These are phyloP conservation scores for Mylabris phalerata DNA, from an alignment of 1,140 invertebrate genomes.

Conservation along the genomic window DNA sequence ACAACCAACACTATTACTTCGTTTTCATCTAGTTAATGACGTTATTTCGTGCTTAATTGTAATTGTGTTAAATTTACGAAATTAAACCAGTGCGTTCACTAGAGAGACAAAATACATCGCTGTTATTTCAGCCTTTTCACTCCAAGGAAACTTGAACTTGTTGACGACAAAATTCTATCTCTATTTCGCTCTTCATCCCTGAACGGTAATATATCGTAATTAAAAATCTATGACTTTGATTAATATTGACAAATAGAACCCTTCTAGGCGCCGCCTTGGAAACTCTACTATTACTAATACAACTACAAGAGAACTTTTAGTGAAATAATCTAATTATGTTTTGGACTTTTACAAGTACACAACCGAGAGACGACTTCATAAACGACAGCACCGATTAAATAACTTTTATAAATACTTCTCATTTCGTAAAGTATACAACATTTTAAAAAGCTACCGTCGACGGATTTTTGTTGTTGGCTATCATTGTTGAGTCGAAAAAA, in stretches of 20 bases:
- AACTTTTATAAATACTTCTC: conserved; percentile 16
- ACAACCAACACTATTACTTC: background rate
- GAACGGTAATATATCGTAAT: conserved; percentile 18
- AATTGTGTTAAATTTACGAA: conserved; percentile 25
- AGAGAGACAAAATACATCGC: too few species aligned
- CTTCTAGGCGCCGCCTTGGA: background rate
- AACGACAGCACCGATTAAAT: conserved; percentile 11
- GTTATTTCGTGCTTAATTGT: conserved; percentile 26
- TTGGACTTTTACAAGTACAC: conserved; percentile 10
- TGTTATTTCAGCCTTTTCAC: too few species aligned
- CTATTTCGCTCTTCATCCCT: conserved; percentile 8
- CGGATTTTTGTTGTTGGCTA: too few species aligned
- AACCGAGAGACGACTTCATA: conserved; percentile 13
- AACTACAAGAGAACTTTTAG: background rate
- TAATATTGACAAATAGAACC: conserved; percentile 16
- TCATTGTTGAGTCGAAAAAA: background rate
- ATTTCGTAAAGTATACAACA: conserved; percentile 11
- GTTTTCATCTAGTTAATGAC: conserved; percentile 23
- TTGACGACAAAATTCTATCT: conserved; percentile 12
- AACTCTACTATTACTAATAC: too few species aligned
- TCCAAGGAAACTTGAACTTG: conserved; percentile 15
- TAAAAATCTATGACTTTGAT: conserved; percentile 19
- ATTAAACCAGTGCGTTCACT: conserved; percentile 21
- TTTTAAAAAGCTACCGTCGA: too few species aligned
- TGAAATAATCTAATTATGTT: conserved; percentile 10